Evolutionary conservation across 30 jellyfish, hydroid and myxozoan genomes (phyloP).

Genomic region (Phacellophora camtschatica): DNA sequence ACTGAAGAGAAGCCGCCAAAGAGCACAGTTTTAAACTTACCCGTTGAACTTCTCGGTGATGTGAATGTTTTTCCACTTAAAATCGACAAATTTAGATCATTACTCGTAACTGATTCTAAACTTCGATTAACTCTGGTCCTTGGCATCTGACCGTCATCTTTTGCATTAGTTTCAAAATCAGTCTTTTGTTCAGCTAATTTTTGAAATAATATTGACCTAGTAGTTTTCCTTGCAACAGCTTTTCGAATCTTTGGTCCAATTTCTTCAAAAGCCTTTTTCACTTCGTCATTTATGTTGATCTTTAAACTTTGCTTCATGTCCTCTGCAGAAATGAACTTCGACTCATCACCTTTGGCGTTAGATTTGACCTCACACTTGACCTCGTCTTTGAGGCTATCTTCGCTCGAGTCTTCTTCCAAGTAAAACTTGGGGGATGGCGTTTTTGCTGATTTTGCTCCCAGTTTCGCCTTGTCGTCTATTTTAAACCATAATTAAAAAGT

Average conservation of each 20-base stretch:
- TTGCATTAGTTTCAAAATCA: background rate
- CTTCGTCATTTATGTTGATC: conserved; percentile 12
- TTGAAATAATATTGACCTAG: conserved; percentile 41
- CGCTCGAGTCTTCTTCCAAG: background rate
- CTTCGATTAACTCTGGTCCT: background rate
- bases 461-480: background rate
- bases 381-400: background rate
- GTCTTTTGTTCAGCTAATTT: conserved; percentile 4
- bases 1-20: too few relatives aligned
- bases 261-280: conserved; percentile 25
- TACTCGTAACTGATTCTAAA: background rate
- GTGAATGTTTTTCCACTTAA: conserved; percentile 49
- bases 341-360: background rate
- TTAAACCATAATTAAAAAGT: too few relatives aligned
- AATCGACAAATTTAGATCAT: conserved; percentile 3
- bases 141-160: background rate
- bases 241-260: conserved; percentile 45
- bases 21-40: conserved; percentile 3
- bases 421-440: conserved; percentile 6
- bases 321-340: too few relatives aligned
- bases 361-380: background rate
- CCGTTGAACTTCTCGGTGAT: conserved; percentile 86
- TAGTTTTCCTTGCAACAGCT: conserved; percentile 55
- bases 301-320: background rate
- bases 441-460: background rate